A percentile compares a stretch with the other conserved stretches of the same genome.
phyloP scores from a whole-genome alignment of 2,888 invertebrate genomes.

The Trisateles emortualis region DNA sequence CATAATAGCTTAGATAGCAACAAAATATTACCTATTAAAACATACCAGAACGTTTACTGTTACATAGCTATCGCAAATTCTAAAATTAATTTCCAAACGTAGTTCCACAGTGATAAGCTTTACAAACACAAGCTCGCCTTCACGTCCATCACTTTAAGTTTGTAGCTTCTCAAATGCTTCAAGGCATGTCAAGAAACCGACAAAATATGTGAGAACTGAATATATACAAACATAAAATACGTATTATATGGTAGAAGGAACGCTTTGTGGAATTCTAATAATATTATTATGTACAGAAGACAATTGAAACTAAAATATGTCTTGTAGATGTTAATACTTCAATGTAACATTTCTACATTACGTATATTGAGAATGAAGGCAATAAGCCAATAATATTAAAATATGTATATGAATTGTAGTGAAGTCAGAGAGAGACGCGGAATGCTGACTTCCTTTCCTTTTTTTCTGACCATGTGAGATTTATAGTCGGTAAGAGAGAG shows the following conservation, averaged over 20 bases:
- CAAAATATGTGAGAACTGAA: slow-evolving; percentile 34
- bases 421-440: too few relatives aligned
- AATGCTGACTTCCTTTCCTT: too few relatives aligned
- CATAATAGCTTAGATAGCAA: too few relatives aligned
- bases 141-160: slow-evolving; percentile 50
- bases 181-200: slow-evolving; percentile 47
- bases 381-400: too few relatives aligned
- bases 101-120: slow-evolving; percentile 15
- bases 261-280: not conserved
- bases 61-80: not conserved
- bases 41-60: not conserved
- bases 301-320: not conserved
- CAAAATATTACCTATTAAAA: too few relatives aligned
- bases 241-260: not conserved
- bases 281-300: not conserved
- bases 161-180: slow-evolving; percentile 45
- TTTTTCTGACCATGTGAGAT: too few relatives aligned
- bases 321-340: too few relatives aligned
- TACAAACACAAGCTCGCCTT: slow-evolving; percentile 43
- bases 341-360: slow-evolving; percentile 23
- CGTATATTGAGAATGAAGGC: too few relatives aligned
- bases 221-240: slow-evolving; percentile 19
- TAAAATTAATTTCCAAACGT: not conserved
- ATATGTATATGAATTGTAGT: too few relatives aligned
- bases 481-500: too few relatives aligned